Base-by-base conservation (phyloP, 92 coral and sea anemone genomes). In the Epizoanthus stellaris region DNA sequence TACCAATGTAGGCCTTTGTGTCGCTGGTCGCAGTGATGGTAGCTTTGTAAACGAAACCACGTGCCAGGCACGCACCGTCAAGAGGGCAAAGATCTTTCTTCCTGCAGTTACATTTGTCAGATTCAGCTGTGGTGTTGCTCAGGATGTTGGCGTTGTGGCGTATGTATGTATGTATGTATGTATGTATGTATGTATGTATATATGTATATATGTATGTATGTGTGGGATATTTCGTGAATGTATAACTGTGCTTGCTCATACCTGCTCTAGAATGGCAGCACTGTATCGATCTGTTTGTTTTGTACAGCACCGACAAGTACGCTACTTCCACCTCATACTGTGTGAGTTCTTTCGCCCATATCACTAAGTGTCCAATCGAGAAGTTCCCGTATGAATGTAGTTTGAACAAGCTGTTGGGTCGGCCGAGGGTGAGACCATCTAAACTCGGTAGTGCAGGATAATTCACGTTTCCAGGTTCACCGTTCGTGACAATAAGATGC, bases 201-300 rank as follows among this genome's bases (percentile, higher is more conserved):
- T 42, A 42, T 42, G 5, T 5, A 5, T 36, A 21, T 20, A 9
- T 63, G 34, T 21, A 3, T 42, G 47, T 5, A 3, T 42, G 47
- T 36, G 43, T 67, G 39, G n/a, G 14, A 67, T 16, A 7, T n/a
- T 1, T 34, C n/a, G 63, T 45, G 40, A 15, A 36, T 15, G 7
- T n/a, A 3, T 40, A 56, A 20, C 7, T 12, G 38, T 4, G n/a
- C 19, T 25, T 15, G 30, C 58, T 47, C 82, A 17, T 84, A 97
- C 99, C 96, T 90, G 65, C 82, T 86, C 91, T 91, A 30, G 67
- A 63, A 20, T 77, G 91, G 57, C 99, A 97, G 82, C 99, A 97
- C 25, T 71, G 72, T 12, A 68, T 25, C 3, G 98, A 94, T 57
- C 75, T 84, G 9, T 66, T 82, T n/a, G 90, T 90, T 74, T 88